These are phyloP conservation scores for Caenorhabditis wallacei DNA, from an alignment of 2,888 invertebrate genomes.

Conservation along the genomic window DNA sequence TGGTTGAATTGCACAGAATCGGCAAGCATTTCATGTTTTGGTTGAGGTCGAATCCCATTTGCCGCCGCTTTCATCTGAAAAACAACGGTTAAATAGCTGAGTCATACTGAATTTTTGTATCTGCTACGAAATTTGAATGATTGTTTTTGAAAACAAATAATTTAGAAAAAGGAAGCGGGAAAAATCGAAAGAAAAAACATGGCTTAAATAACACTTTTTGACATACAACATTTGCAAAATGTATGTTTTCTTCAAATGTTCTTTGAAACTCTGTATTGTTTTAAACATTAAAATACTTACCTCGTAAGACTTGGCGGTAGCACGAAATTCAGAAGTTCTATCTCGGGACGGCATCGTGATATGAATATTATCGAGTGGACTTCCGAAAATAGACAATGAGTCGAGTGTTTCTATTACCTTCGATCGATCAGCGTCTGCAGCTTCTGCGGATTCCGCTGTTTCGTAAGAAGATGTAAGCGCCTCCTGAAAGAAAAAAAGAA, in stretches of 20 bases:
- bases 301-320: slow-evolving; percentile 81
- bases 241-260: neutral
- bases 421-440: slow-evolving; percentile 30
- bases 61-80: slow-evolving; percentile 79
- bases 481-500: slow-evolving; percentile 66
- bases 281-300: slow-evolving; percentile 52
- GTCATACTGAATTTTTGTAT: no score
- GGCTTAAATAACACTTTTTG: no score
- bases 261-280: no score
- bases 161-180: no score
- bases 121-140: neutral
- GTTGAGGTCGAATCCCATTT: slow-evolving; percentile 63
- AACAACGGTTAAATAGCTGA: no score
- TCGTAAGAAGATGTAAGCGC: slow-evolving; percentile 69
- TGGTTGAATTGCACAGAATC: slow-evolving; percentile 82
- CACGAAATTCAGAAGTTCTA: slow-evolving; percentile 81
- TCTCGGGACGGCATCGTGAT: slow-evolving; percentile 82
- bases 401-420: slow-evolving; percentile 54
- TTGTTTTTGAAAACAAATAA: neutral
- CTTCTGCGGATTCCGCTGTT: slow-evolving; percentile 27
- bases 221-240: no score
- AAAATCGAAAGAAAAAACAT: no score
- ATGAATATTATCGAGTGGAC: slow-evolving; percentile 63
- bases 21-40: slow-evolving; percentile 73
- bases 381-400: slow-evolving; percentile 66